Conservation (phyloP, 2,888 invertebrate species). For the Latheticus oryzae region DNA sequence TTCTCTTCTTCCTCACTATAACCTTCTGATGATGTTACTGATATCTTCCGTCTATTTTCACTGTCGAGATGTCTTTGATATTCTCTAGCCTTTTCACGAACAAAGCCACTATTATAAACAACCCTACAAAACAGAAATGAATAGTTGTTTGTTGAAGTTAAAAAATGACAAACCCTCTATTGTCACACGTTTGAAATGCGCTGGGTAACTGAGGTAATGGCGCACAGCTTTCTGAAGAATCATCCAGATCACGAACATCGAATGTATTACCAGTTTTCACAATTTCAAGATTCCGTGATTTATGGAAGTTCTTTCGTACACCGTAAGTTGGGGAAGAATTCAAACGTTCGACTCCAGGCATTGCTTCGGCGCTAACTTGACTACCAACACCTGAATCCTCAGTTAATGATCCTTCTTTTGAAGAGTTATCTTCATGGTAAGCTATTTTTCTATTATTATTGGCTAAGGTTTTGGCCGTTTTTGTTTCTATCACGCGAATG, state of each 20-base stretch:
- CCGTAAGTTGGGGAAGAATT: conserved; percentile 61
- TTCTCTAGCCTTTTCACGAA: conserved; percentile 66
- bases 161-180: conserved; percentile 43
- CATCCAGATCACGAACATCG: conserved; percentile 77
- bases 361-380: conserved; percentile 51
- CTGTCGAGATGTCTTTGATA: conserved; percentile 68
- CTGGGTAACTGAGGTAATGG: conserved; percentile 74
- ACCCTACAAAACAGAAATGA: conserved; percentile 1
- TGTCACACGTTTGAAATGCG: no score
- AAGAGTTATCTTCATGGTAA: conserved; percentile 63
- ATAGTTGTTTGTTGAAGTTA: conserved; percentile 28
- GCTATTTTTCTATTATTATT: conserved; percentile 77
- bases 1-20: conserved; percentile 73
- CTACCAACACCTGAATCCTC: conserved; percentile 74
- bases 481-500: conserved; percentile 72
- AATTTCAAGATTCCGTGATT: conserved; percentile 79
- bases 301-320: conserved; percentile 58
- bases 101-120: conserved; percentile 64
- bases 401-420: conserved; percentile 72
- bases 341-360: conserved; percentile 57
- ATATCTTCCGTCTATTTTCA: conserved; percentile 61
- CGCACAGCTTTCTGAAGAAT: conserved; percentile 71
- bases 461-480: conserved; percentile 78
- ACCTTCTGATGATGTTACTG: conserved; percentile 61
- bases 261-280: conserved; percentile 80